Conservation (phyloP, 2,797 vertebrate species). For the Telmatherina bonti region DNA sequence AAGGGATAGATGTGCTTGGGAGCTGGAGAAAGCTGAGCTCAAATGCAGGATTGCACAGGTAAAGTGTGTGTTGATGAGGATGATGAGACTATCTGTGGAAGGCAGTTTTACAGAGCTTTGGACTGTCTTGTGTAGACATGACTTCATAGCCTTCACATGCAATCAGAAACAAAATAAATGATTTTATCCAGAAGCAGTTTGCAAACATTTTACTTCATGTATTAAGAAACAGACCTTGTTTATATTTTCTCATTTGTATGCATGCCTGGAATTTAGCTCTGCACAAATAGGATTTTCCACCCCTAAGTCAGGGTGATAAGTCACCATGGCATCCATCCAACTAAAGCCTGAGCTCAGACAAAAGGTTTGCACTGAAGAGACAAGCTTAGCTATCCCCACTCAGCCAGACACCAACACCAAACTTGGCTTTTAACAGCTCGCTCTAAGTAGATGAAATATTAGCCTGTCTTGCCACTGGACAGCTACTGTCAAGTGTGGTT, state of each 20-base stretch:
- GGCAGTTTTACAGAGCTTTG: neutral
- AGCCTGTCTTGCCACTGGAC: constrained; percentile 29
- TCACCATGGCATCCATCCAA: constrained; percentile 56
- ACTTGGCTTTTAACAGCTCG: constrained; percentile 48
- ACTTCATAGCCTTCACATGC: neutral
- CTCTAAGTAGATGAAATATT: constrained; percentile 45
- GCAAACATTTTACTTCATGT: too few relatives aligned
- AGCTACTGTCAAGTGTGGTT: constrained; percentile 28
- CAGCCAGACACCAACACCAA: constrained; percentile 43
- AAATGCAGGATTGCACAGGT: constrained; percentile 84
- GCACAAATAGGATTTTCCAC: constrained; percentile 52
- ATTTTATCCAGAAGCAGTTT: neutral
- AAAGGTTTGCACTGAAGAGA: constrained; percentile 59
- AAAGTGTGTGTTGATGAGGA: constrained; percentile 6
- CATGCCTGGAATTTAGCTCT: constrained; percentile 27
- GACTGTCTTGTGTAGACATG: neutral
- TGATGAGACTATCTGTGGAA: neutral
- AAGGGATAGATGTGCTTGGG: constrained; percentile 81
- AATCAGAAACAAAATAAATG: neutral
- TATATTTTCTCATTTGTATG: constrained; percentile 13
- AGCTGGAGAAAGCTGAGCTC: constrained; percentile 82
- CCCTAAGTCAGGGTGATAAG: constrained; percentile 54
- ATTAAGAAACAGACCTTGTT: neutral
- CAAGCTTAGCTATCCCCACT: constrained; percentile 21
- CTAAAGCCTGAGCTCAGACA: constrained; percentile 54